phyloP scores from a whole-genome alignment of 2,797 vertebrate genomes.

The Malurus leucopterus region DNA sequence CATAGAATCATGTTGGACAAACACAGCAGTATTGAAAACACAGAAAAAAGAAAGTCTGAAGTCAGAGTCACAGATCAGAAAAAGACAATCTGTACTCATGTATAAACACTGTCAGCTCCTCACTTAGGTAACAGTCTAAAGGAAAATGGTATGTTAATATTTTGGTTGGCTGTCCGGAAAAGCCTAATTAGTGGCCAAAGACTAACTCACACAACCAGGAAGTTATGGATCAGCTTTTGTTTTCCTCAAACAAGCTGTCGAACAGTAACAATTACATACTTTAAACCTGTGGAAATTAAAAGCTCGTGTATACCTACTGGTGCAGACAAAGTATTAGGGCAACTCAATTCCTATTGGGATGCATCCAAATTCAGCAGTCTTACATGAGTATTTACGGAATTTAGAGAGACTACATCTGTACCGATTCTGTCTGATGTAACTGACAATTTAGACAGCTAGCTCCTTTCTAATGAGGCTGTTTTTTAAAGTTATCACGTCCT shows the following conservation, averaged over 20 bases:
- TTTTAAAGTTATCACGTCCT: constrained; percentile 46
- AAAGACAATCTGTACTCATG: neutral
- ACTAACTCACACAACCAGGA: neutral
- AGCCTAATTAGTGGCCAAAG: neutral
- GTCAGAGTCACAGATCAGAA: neutral
- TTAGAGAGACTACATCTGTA: neutral
- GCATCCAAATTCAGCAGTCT: neutral
- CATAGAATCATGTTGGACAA: neutral
- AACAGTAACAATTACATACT: neutral
- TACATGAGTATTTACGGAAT: neutral
- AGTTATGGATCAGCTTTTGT: neutral
- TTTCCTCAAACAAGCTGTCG: neutral
- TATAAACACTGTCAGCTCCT: neutral
- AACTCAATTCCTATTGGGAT: neutral
- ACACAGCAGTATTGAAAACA: neutral
- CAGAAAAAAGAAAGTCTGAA: neutral
- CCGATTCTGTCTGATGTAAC: constrained; percentile 27
- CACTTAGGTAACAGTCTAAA: neutral
- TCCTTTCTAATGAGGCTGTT: constrained; percentile 22
- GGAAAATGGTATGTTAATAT: neutral
- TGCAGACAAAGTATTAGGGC: neutral
- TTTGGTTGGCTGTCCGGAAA: neutral
- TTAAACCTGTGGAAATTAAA: neutral
- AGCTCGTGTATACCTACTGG: neutral
- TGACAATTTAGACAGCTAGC: constrained; percentile 15